A percentile compares a stretch with the other conserved stretches of the same genome.
Evolutionary conservation across 2,888 invertebrate genomes (phyloP).

Genomic region (Lobophora halterata): DNA sequence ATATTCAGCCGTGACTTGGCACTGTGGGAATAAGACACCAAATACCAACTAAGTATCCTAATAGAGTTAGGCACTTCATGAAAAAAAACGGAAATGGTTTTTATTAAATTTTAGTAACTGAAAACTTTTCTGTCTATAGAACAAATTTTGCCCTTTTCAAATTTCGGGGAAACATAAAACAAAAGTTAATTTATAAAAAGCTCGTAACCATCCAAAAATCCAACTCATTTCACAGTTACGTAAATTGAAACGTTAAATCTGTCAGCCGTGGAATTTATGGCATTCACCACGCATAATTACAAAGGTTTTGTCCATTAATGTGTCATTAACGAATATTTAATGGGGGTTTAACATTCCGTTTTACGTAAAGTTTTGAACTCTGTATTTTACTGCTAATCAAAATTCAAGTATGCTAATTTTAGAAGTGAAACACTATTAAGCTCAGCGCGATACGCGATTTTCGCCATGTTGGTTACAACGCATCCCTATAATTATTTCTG

Average conservation of each 20-base stretch:
- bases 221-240: conserved; percentile 27
- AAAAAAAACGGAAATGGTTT: too few species aligned
- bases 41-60: too few species aligned
- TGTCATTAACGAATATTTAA: conserved; percentile 52
- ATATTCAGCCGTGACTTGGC: too few species aligned
- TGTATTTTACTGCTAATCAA: conserved; percentile 70
- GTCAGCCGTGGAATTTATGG: conserved; percentile 45
- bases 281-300: conserved; percentile 52
- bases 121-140: background rate
- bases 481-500: conserved; percentile 29
- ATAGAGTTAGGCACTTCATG: too few species aligned
- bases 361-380: conserved; percentile 43
- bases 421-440: conserved; percentile 56
- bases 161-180: conserved; percentile 14
- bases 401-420: conserved; percentile 73
- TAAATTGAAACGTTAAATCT: conserved; percentile 37
- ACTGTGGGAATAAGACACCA: too few species aligned
- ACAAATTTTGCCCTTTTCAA: conserved; percentile 2
- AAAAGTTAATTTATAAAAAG: conserved; percentile 21
- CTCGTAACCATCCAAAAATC: conserved; percentile 22
- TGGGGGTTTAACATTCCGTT: conserved; percentile 45
- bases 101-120: too few species aligned
- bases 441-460: conserved; percentile 34
- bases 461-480: conserved; percentile 17
- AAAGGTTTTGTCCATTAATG: conserved; percentile 66